A percentile compares a stretch with the other conserved stretches of the same genome.
Conservation (phyloP, 2,797 vertebrate genomes). For the Manis javanica region DNA sequence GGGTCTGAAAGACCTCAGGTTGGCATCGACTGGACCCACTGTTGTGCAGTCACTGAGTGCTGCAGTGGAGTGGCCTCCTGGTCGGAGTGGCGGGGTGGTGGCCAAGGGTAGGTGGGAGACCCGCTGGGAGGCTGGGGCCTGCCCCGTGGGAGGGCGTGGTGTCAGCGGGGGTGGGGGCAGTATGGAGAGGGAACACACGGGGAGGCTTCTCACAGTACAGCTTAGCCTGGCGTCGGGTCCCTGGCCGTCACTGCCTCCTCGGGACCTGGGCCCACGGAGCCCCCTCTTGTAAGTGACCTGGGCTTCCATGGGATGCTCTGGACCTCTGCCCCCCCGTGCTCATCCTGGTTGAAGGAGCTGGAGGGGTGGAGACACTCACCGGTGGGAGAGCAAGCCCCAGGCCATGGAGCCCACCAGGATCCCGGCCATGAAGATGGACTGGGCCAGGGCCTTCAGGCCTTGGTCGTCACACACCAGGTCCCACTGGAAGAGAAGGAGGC, state of each 20-base stretch:
- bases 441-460: constrained; percentile 88
- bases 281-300: not conserved
- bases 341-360: not conserved
- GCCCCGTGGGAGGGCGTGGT: not conserved
- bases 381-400: constrained; percentile 67
- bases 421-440: constrained; percentile 91
- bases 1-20: not conserved
- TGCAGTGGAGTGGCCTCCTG: rapidly evolving
- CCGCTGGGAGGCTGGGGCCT: not conserved
- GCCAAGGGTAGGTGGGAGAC: not conserved
- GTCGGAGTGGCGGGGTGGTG: not conserved
- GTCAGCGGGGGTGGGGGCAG: too few relatives aligned
- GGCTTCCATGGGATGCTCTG: rapidly evolving
- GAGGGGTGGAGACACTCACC: not conserved
- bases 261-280: not conserved
- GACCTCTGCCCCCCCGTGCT: not conserved
- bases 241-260: too few relatives aligned
- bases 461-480: constrained; percentile 89
- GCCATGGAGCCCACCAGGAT: constrained; percentile 87
- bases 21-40: not conserved
- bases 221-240: not conserved
- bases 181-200: not conserved
- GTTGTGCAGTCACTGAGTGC: not conserved
- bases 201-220: rapidly evolving
- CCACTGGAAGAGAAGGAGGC: constrained; percentile 87